These are phyloP conservation scores for Idaea biselata DNA, from an alignment of 2,888 invertebrate genomes.

Conservation along the genomic window DNA sequence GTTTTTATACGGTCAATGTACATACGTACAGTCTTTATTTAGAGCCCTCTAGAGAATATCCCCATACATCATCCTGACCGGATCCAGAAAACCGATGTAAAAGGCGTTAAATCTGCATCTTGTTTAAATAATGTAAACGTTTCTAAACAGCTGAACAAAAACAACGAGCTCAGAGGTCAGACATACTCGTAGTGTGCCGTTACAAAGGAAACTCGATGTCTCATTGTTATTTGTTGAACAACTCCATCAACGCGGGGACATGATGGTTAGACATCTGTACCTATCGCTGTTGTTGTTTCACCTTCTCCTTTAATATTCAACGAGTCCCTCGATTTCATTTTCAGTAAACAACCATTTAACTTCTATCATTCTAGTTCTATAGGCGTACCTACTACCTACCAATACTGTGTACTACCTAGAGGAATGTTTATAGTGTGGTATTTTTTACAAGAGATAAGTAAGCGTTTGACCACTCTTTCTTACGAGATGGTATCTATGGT, in stretches of 20 bases:
- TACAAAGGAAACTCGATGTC: slow-evolving; percentile 23
- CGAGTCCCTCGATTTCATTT: not conserved
- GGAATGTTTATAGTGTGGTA: too few species aligned
- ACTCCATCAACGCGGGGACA: slow-evolving; percentile 2
- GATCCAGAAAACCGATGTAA: slow-evolving; percentile 38
- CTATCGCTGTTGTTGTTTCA: not conserved
- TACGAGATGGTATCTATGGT: too few species aligned
- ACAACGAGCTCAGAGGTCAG: slow-evolving; percentile 23
- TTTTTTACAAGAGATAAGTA: too few species aligned
- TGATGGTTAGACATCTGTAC: not conserved
- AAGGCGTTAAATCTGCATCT: slow-evolving; percentile 32
- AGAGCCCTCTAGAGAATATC: slow-evolving; percentile 35
- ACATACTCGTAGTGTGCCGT: slow-evolving; percentile 18
- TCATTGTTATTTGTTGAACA: slow-evolving; percentile 13
- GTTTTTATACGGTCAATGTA: too few species aligned
- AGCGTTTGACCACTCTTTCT: too few species aligned
- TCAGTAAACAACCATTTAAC: not conserved
- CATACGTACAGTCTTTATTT: not conserved
- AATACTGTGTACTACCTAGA: too few species aligned
- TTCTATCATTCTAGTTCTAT: not conserved
- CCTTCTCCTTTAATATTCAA: not conserved
- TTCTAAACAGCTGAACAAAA: slow-evolving; percentile 27
- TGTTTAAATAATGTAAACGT: slow-evolving; percentile 34
- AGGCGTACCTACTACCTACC: too few species aligned
- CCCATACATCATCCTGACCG: slow-evolving; percentile 51